Evolutionary conservation across 1,140 invertebrate species (phyloP), one percentile per base, ranked within the genome.

Genomic region (Cyclina sinensis): DNA sequence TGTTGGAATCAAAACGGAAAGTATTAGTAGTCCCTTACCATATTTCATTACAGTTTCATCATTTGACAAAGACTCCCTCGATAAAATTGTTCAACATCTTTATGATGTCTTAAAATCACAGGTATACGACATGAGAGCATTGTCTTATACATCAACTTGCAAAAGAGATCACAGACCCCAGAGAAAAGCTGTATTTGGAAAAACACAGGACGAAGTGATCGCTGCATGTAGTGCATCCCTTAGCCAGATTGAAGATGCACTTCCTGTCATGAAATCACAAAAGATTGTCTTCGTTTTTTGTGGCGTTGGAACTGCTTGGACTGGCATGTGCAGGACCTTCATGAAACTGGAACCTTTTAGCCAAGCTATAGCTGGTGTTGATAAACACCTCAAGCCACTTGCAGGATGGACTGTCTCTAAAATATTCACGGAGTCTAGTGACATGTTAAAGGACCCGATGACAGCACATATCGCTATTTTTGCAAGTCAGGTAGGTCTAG

Each of bases 141-240:
- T 93, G 0, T 90, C 92, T 0, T 92, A 80, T 70, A 93, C 92
- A 12, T 91, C 90, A 59, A 90, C 90, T 0, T 87, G 76, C 7
- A 82, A 82, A 57, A 43, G 92, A 30, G 90, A 91, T 57, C 91
- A 92, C 54, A 91, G 76, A 35, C 37, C 24, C 12, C 18, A 73
- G 4, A 86, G 90, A 27, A 68, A 70, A n/a, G 89, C 90, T 21
- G 54, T 87, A 7, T 54, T 86, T 9, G 82, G 79, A 0, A 83
- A 87, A 16, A 81, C 85, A 46, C 46, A 90, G 30, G 46, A 79
- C 4, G 88, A 91, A 2, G 43, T 91, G 37, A 16, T 81, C 5
- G 16, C 21, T 18, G 11, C 0, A 5, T 79, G 79, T 16, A 79
- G 35, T 54, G 46, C 83, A 3, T 59, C 78, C n/a, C 16, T 83